Percentiles rank a stretch among this genome's conserved stretches.
phyloP scores from a whole-genome alignment of 2,797 vertebrate genomes.

The Bradypodion pumilum region DNA sequence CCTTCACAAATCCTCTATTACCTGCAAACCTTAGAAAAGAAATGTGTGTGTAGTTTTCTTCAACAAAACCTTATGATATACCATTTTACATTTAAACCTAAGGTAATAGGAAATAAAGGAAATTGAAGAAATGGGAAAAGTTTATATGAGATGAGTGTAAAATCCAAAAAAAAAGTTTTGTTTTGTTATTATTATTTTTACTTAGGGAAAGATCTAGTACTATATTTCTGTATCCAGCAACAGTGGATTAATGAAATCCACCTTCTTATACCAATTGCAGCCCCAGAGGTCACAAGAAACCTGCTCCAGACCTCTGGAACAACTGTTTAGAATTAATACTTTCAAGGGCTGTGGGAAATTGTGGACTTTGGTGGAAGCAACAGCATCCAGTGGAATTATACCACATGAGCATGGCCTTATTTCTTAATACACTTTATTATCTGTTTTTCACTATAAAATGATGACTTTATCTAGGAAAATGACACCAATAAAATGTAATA shows the following conservation, averaged over 20 bases:
- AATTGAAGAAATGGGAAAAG: constrained; percentile 32
- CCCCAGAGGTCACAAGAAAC: too few species aligned
- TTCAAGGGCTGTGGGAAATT: too few species aligned
- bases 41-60: constrained; percentile 34
- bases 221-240: too few species aligned
- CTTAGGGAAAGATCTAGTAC: too few species aligned
- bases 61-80: constrained; percentile 29
- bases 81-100: constrained; percentile 38
- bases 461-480: too few species aligned
- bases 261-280: too few species aligned
- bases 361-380: too few species aligned
- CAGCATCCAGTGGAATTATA: too few species aligned
- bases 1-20: constrained; percentile 55
- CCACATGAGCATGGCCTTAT: too few species aligned
- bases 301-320: too few species aligned
- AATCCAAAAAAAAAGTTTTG: constrained; percentile 58
- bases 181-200: not conserved
- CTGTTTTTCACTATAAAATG: not conserved
- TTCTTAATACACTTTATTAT: not conserved
- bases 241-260: too few species aligned
- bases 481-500: not conserved
- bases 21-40: constrained; percentile 18
- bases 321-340: too few species aligned
- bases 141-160: constrained; percentile 48
- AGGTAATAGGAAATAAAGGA: constrained; percentile 31